phyloP scores from a whole-genome alignment of 2,797 vertebrate species.

The Lophotriccus pileatus region DNA sequence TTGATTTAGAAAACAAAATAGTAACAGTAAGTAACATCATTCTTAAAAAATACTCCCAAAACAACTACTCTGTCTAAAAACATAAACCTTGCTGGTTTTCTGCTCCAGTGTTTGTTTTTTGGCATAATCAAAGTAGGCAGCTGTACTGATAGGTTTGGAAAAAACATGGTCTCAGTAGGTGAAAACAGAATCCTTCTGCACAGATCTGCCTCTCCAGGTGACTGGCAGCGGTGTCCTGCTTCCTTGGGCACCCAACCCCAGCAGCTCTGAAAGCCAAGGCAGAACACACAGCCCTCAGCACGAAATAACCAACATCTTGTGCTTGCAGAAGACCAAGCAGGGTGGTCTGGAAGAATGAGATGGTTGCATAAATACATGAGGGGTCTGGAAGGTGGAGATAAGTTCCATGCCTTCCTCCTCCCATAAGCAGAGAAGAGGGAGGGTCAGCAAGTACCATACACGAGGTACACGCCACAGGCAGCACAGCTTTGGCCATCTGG shows the following conservation, averaged over 20 bases:
- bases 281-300: neutral
- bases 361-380: accelerated
- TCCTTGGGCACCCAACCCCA: neutral
- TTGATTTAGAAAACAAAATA: conserved; percentile 89
- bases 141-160: neutral
- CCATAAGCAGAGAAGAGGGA: neutral
- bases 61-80: neutral
- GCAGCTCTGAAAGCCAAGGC: neutral
- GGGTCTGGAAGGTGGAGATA: neutral
- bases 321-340: neutral
- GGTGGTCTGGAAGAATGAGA: neutral
- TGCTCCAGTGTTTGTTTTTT: neutral
- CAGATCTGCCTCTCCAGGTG: neutral
- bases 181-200: neutral
- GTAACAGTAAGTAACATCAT: conserved; percentile 81
- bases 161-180: neutral
- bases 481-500: neutral
- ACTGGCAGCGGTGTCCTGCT: neutral
- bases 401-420: neutral
- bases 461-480: accelerated
- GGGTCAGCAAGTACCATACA: neutral
- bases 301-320: neutral
- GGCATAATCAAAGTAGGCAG: neutral
- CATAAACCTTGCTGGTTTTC: neutral
- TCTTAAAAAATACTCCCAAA: neutral